These are phyloP conservation scores for Drosophila lini DNA, from an alignment of 1,140 invertebrate genomes.

Conservation along the genomic window DNA sequence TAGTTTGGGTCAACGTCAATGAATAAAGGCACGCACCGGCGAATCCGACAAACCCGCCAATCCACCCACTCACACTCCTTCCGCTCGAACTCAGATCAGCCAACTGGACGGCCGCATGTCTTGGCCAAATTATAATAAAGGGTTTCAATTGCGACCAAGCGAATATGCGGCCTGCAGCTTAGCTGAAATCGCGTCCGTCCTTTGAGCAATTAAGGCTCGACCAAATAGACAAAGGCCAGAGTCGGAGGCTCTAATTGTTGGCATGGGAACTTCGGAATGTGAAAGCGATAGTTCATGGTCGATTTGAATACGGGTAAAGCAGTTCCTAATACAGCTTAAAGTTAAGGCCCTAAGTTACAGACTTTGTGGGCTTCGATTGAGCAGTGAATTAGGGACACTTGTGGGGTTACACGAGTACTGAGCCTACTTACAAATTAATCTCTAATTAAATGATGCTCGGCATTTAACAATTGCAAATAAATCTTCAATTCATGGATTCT, in stretches of 20 bases:
- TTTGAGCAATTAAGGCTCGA: conserved; percentile 65
- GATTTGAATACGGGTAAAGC: conserved; percentile 1
- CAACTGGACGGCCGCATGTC: conserved; percentile 45
- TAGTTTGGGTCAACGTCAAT: conserved; percentile 77
- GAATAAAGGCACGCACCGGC: conserved; percentile 55
- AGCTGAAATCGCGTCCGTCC: conserved; percentile 6
- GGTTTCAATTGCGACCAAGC: conserved; percentile 62
- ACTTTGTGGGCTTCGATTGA: conserved; percentile 1
- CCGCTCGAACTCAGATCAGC: conserved; percentile 53
- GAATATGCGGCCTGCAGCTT: conserved; percentile 33
- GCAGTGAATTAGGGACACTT: neutral
- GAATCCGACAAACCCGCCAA: conserved; percentile 6
- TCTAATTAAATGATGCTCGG: conserved; percentile 1
- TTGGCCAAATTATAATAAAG: conserved; percentile 78
- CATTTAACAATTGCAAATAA: conserved; percentile 1
- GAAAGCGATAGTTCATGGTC: conserved; percentile 19
- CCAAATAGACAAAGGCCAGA: conserved; percentile 41
- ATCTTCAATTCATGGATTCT: neutral
- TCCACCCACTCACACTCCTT: conserved; percentile 27
- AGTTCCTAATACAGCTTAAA: neutral
- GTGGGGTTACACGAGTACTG: neutral
- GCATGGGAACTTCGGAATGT: neutral
- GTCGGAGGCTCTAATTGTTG: conserved; percentile 8
- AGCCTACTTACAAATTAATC: neutral
- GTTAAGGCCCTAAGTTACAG: neutral